Percentiles rank a stretch among this genome's conserved stretches.
These are phyloP conservation scores for Neopelma chrysocephalum DNA, from an alignment of 2,797 vertebrate genomes.

Conservation along the genomic window DNA sequence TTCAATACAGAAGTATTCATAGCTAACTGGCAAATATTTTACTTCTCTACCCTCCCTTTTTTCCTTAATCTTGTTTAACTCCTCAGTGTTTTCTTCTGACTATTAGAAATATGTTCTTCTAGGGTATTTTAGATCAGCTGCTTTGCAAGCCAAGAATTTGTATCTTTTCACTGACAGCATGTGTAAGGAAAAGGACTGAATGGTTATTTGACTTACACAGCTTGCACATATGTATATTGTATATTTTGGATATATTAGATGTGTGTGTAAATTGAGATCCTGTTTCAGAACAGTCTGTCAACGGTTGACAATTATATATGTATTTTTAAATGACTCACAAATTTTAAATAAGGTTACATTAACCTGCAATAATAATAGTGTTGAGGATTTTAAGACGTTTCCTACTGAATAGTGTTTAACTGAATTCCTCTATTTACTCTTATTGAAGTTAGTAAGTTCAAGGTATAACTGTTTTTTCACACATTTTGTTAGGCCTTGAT, in stretches of 20 bases:
- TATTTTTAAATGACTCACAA: background rate
- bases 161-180: background rate
- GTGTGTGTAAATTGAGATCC: background rate
- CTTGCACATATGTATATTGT: background rate
- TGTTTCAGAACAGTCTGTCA: background rate
- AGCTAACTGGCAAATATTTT: background rate
- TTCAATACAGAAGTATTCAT: background rate
- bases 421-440: background rate
- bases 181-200: background rate
- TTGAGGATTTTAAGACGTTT: background rate
- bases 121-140: background rate
- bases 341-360: background rate
- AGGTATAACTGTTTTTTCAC: background rate
- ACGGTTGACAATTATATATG: accelerated
- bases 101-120: background rate
- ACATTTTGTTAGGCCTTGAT: constrained; percentile 8
- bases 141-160: background rate
- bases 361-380: background rate
- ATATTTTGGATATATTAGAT: background rate
- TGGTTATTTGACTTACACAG: background rate
- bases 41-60: background rate
- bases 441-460: background rate
- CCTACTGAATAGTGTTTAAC: background rate
- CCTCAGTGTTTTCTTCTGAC: background rate
- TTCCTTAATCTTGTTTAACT: background rate